Percentiles rank a stretch among this genome's conserved stretches.
phyloP scores from a whole-genome alignment of 2,113 vertebrate species.

The Trematocara variabile region DNA sequence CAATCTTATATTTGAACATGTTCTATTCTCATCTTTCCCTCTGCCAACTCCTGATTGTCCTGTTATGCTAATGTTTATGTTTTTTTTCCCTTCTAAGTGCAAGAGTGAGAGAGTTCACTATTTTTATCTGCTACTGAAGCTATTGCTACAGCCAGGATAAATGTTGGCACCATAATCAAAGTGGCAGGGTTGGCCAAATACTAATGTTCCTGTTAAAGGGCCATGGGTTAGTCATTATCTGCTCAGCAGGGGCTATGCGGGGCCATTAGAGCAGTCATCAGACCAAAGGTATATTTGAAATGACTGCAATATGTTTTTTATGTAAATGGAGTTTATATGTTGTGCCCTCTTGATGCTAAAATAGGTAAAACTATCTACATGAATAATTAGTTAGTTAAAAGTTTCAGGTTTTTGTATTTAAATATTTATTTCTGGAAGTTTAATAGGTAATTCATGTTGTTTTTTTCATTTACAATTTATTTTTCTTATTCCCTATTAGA shows the following conservation, averaged over 20 bases:
- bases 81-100: background rate
- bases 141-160: conserved; percentile 10
- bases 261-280: background rate
- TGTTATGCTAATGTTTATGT: conserved; percentile 5
- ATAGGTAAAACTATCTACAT: background rate
- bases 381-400: background rate
- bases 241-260: background rate
- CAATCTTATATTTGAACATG: conserved; percentile 35
- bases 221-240: conserved; percentile 31
- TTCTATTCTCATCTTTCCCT: conserved; percentile 12
- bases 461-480: background rate
- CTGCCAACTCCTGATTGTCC: conserved; percentile 9
- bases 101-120: conserved; percentile 19
- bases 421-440: background rate
- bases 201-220: conserved; percentile 32
- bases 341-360: background rate
- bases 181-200: conserved; percentile 19
- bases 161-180: conserved; percentile 31
- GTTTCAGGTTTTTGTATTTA: background rate
- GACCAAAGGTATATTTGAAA: background rate
- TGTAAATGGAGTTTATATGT: background rate
- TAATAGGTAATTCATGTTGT: background rate
- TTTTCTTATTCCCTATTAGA: background rate
- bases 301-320: background rate
- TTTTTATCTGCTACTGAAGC: conserved; percentile 34